Evolutionary conservation across 2,888 invertebrate species (phyloP), one percentile per base, ranked within the genome.

Genomic region (Deilephila elpenor): DNA sequence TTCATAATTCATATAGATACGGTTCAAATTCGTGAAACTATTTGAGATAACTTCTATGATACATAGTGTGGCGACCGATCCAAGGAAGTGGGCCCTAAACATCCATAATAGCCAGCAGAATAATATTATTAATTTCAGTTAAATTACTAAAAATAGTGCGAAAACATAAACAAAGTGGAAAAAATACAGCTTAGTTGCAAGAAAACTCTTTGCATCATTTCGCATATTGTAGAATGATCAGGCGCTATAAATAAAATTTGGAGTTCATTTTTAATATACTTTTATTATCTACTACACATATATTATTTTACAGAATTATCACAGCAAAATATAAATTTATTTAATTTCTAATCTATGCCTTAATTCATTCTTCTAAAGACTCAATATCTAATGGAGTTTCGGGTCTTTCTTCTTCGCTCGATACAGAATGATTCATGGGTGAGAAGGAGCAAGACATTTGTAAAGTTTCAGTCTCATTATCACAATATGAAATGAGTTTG

Each of bases 311-410:
- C 44, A 67, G 25, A 70, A 17, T 73, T 67, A 81, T 81, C 81
- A 81, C 82, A 80, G 80, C 71, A 44, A 59, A 74, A 51, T 14
- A 0, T 32, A 53, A 8, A 6, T 73, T 29, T n/a, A 53, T 53
- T n/a, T 53, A 34, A 61, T 51, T 34, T 20, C 25, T 60, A 51
- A 5, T 25, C 6, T 25, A 20, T 51, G 25, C 1, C 6, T 1
- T 5, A 60, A 62, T 25, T 80, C 71, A 80, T 61, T 83, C 77
- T 74, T 88, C 88, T 59, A 91, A 76, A 29, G 86, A 88, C 79
- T 93, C 93, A 19, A 94, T 83, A 78, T 94, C 93, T 73, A 93
- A 81, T 5, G 89, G 90, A 19, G 86, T 83, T 32, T 90, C 89
- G 34, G 88, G 80, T 76, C 86, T 84, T 19, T 86, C 81, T 74